A percentile compares a stretch with the other conserved stretches of the same genome.
phyloP scores from a whole-genome alignment of 2,888 invertebrate genomes.

The Diaprepes abbreviatus region DNA sequence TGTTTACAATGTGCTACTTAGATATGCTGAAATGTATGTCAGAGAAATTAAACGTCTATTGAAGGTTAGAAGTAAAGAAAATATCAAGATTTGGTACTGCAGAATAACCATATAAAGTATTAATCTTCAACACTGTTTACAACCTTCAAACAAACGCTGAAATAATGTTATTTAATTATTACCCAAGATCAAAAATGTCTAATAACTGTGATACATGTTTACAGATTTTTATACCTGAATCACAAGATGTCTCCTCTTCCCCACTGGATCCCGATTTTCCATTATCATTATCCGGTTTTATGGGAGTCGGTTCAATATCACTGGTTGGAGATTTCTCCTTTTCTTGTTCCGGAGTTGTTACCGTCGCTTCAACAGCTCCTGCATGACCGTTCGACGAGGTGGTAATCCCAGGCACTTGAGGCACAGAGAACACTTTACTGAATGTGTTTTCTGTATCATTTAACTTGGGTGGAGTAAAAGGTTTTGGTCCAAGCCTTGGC shows the following conservation, averaged over 20 bases:
- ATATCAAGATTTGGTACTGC: too few species aligned
- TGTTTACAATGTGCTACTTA: too few species aligned
- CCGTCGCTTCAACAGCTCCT: background rate
- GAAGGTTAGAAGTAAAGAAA: too few species aligned
- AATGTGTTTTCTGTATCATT: conserved; percentile 79
- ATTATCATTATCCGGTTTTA: conserved; percentile 63
- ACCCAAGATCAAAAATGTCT: too few species aligned
- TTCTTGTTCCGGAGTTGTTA: conserved; percentile 31
- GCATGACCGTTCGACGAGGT: conserved; percentile 43
- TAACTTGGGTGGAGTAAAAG: conserved; percentile 83
- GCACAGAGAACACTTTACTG: conserved; percentile 86
- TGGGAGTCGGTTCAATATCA: conserved; percentile 36
- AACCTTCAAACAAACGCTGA: too few species aligned
- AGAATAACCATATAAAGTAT: too few species aligned
- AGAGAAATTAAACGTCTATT: too few species aligned
- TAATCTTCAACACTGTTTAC: too few species aligned
- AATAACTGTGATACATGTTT: too few species aligned
- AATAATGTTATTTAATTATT: too few species aligned
- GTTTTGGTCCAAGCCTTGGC: conserved; percentile 89
- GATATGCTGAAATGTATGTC: too few species aligned
- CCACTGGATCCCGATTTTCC: conserved; percentile 75
- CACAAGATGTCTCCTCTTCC: conserved; percentile 75
- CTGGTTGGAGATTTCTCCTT: conserved; percentile 48
- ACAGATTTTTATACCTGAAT: conserved; percentile 63
- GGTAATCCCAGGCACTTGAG: conserved; percentile 74